Base-by-base conservation (phyloP, 2,797 vertebrate species). In the Pteronotus mesoamericanus region DNA sequence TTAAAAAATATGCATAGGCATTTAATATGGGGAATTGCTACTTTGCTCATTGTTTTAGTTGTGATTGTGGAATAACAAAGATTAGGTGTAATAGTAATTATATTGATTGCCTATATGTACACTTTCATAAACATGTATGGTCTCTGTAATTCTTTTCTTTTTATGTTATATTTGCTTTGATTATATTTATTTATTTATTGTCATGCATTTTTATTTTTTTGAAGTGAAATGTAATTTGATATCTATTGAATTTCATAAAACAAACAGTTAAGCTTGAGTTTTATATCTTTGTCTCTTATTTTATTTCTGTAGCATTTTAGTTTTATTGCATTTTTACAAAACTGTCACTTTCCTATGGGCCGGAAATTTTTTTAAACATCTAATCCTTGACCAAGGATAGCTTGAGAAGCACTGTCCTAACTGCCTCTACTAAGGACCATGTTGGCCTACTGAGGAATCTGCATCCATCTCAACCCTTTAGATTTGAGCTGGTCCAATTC, bases 41-140 rank as follows among this genome's bases (percentile, higher is more conserved):
- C 61, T 83, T 89, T 6, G 59, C n/a, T 91, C 61, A 86, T 89
- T 92, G 85, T 11, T 82, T 94, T 91, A 29, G 14, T 68, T 89
- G 87, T 88, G 34, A 89, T 26, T 71, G 16, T 89, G 34, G 34
- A 66, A 88, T 94, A 94, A 44, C 39, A 71, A 80, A 72, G 92
- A 79, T 24, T 77, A 48, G 46, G 22, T 37, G 19, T 71, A 51
- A 57, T 14, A 46, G 9, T 78, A 29, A 86, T 91, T 75, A 46
- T 34, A 94, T 55, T 91, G 69, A 61, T 32, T 6, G 4, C 10
- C 24, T 69, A 55, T 11, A 53, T 61, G 39, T 29, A 89, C 37
- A 91, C 24, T 64, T 96, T 89, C 59, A 89, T 71, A 89, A 89
- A 82, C 4, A 26, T 71, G 19, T 64, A 16, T 75, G 79, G 2